These are phyloP conservation scores for Cetonia aurata DNA, from an alignment of 2,888 invertebrate genomes.

Conservation along the genomic window DNA sequence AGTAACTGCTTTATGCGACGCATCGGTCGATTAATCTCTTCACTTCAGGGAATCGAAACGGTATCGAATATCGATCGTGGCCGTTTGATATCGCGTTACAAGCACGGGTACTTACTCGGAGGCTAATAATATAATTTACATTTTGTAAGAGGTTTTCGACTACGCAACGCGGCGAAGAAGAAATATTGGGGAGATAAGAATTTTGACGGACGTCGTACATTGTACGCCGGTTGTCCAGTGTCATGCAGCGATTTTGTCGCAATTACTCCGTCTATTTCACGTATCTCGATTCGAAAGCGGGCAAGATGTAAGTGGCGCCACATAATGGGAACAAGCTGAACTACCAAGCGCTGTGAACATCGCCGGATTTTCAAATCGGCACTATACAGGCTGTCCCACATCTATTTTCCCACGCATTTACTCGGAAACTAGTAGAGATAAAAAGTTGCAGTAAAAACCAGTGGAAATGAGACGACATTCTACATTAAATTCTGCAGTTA, in stretches of 20 bases:
- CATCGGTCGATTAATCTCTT: constrained; percentile 8
- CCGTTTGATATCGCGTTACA: constrained; percentile 13
- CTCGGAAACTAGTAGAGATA: too few relatives aligned
- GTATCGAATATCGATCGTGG: constrained; percentile 24
- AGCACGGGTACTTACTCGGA: constrained; percentile 15
- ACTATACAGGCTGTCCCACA: too few relatives aligned
- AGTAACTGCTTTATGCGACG: background rate
- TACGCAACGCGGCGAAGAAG: background rate
- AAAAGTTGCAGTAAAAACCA: too few relatives aligned
- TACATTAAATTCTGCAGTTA: too few relatives aligned
- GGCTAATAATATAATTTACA: constrained; percentile 26
- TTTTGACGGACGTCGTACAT: constrained; percentile 19
- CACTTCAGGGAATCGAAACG: constrained; percentile 4
- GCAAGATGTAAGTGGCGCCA: constrained; percentile 6
- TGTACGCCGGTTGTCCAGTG: background rate
- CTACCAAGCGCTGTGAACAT: background rate
- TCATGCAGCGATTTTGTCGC: constrained; percentile 9
- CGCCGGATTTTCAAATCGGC: too few relatives aligned
- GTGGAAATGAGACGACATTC: too few relatives aligned
- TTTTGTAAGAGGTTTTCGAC: constrained; percentile 21
- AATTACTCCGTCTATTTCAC: constrained; percentile 12
- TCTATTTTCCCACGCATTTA: too few relatives aligned
- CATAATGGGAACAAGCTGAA: background rate
- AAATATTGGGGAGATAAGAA: constrained; percentile 14
- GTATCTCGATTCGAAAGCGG: background rate